These are phyloP conservation scores for Ligdia adustata DNA, from an alignment of 2,888 invertebrate genomes.

Conservation along the genomic window DNA sequence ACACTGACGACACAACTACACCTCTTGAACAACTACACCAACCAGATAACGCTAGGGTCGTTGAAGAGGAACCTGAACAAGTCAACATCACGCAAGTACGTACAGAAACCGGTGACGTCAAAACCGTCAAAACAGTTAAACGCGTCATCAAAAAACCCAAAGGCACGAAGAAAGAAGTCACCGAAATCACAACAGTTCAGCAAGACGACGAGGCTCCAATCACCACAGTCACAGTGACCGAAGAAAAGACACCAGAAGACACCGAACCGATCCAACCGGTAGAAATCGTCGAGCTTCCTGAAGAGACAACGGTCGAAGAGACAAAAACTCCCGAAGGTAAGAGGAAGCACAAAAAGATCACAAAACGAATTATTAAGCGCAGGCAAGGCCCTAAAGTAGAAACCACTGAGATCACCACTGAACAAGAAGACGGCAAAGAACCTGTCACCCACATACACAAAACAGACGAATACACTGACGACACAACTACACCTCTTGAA, in stretches of 20 bases:
- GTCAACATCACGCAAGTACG: slow-evolving; percentile 39
- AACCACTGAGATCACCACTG: slow-evolving; percentile 49
- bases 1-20: slow-evolving; percentile 35
- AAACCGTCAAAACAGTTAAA: slow-evolving; percentile 16
- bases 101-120: slow-evolving; percentile 50
- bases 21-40: slow-evolving; percentile 28
- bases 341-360: slow-evolving; percentile 51
- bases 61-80: slow-evolving; percentile 28
- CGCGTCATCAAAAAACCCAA: slow-evolving; percentile 14
- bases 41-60: slow-evolving; percentile 64
- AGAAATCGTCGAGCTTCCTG: slow-evolving; percentile 52
- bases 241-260: slow-evolving; percentile 54
- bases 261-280: background rate
- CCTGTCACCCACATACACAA: slow-evolving; percentile 48
- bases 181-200: slow-evolving; percentile 74
- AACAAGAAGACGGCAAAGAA: slow-evolving; percentile 38
- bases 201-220: slow-evolving; percentile 60
- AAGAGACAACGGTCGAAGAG: slow-evolving; percentile 50
- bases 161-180: slow-evolving; percentile 50
- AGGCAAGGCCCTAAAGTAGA: too few species aligned
- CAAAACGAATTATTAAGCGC: too few species aligned
- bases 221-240: slow-evolving; percentile 53
- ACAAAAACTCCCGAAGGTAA: slow-evolving; percentile 48
- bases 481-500: slow-evolving; percentile 35
- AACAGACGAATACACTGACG: slow-evolving; percentile 37